Evolutionary conservation across 2,797 vertebrate species (phyloP).

Genomic region (Schizopygopsis malacanthus): DNA sequence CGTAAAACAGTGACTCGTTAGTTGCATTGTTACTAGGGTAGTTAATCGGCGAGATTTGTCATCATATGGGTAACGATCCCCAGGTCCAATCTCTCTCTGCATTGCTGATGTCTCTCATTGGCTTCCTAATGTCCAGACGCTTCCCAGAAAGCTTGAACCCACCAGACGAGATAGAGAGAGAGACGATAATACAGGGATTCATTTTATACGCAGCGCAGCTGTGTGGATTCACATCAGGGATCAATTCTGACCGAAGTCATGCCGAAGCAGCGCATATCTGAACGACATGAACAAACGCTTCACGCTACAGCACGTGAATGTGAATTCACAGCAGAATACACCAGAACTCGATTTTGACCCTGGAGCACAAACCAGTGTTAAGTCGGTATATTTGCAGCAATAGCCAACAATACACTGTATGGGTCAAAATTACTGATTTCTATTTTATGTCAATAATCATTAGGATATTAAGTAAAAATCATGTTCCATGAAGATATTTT

Average conservation of each 20-base stretch:
- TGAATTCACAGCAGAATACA: background rate
- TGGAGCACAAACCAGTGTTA: too few relatives aligned
- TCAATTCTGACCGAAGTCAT: conserved; percentile 79
- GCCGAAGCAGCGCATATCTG: conserved; percentile 70
- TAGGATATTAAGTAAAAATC: too few relatives aligned
- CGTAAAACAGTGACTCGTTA: background rate
- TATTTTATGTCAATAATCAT: too few relatives aligned
- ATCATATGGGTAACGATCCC: background rate
- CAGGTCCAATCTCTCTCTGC: background rate
- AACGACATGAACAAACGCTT: conserved; percentile 55
- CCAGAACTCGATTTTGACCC: background rate
- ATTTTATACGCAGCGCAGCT: conserved; percentile 73
- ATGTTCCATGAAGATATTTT: too few relatives aligned
- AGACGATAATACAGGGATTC: conserved; percentile 62
- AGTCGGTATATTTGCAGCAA: too few relatives aligned
- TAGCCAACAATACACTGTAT: too few relatives aligned
- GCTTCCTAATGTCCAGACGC: conserved; percentile 17
- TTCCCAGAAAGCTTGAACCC: conserved; percentile 64
- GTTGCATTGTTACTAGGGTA: background rate
- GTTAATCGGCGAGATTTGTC: background rate
- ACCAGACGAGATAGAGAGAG: conserved; percentile 58
- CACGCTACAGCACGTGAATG: background rate
- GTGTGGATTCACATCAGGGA: conserved; percentile 69
- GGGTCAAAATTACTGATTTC: too few relatives aligned
- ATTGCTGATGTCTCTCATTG: background rate